Percentiles rank a stretch among this genome's conserved stretches.
phyloP scores from a whole-genome alignment of 2,113 vertebrate species.

The Aphyosemion australe region DNA sequence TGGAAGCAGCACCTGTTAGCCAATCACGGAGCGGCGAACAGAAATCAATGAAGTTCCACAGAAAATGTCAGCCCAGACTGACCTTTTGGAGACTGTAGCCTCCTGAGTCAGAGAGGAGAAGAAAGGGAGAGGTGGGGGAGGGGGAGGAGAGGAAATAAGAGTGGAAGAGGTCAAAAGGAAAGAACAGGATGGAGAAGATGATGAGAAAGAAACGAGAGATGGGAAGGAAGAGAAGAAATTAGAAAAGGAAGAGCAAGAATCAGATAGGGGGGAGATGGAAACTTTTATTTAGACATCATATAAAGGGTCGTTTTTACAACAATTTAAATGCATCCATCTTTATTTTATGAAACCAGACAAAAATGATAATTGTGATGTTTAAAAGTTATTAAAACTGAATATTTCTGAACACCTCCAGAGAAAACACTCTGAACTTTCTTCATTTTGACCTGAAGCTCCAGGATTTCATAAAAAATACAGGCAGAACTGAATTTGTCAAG shows the following conservation, averaged over 20 bases:
- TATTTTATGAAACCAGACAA: no score
- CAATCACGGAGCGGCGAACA: slow-evolving; percentile 57
- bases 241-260: not conserved
- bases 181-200: slow-evolving; percentile 28
- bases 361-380: no score
- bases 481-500: slow-evolving; percentile 38
- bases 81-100: slow-evolving; percentile 73
- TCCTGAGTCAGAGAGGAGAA: slow-evolving; percentile 58
- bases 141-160: slow-evolving; percentile 26
- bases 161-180: slow-evolving; percentile 46
- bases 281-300: not conserved
- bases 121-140: slow-evolving; percentile 22
- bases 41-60: slow-evolving; percentile 75
- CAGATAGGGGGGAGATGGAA: not conserved
- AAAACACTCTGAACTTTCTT: no score
- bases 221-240: slow-evolving; percentile 13
- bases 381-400: no score
- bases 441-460: slow-evolving; percentile 15
- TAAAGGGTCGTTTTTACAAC: no score
- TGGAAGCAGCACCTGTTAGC: slow-evolving; percentile 53
- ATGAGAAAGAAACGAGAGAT: slow-evolving; percentile 17
- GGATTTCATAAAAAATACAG: slow-evolving; percentile 11
- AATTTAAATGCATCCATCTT: no score
- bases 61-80: slow-evolving; percentile 78
- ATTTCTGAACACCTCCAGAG: no score